Percentiles rank a stretch among this genome's conserved stretches.
phyloP scores from a whole-genome alignment of 2,888 invertebrate species.

The Tetranychus truncatus region DNA sequence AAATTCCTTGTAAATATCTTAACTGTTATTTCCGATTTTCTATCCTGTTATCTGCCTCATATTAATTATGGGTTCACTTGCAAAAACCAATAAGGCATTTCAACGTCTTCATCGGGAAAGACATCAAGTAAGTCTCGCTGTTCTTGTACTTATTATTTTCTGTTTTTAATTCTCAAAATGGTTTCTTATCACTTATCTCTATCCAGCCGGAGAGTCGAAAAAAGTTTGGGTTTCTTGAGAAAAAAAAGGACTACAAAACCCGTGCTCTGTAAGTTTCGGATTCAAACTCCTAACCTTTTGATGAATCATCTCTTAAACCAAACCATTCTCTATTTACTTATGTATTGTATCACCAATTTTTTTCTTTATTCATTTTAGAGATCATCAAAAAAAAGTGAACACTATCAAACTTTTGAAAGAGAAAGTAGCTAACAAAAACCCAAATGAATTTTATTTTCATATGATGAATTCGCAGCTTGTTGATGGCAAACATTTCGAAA shows the following conservation, averaged over 20 bases:
- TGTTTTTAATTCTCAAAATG: background rate
- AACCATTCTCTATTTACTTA: background rate
- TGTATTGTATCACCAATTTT: background rate
- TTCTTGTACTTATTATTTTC: background rate
- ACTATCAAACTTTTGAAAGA: conserved; percentile 61
- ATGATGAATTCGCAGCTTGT: conserved; percentile 71
- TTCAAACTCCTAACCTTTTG: background rate
- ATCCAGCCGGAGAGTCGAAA: conserved; percentile 46
- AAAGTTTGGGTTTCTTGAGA: conserved; percentile 63
- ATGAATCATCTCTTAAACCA: background rate
- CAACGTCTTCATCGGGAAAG: conserved; percentile 67
- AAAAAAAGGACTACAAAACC: conserved; percentile 66
- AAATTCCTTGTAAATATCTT: background rate
- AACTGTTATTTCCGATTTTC: background rate
- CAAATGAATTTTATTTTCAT: conserved; percentile 95
- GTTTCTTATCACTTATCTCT: background rate
- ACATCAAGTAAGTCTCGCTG: conserved; percentile 42
- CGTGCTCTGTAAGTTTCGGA: conserved; percentile 41
- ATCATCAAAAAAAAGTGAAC: conserved; percentile 54
- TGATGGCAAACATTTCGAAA: conserved; percentile 43
- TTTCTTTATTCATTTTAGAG: conserved; percentile 32
- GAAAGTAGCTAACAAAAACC: conserved; percentile 74
- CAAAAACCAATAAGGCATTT: conserved; percentile 62
- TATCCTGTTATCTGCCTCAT: background rate
- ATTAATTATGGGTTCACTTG: conserved; percentile 45